Conservation (phyloP, 2,888 invertebrate genomes). For the Linnaemya tessellans region DNA sequence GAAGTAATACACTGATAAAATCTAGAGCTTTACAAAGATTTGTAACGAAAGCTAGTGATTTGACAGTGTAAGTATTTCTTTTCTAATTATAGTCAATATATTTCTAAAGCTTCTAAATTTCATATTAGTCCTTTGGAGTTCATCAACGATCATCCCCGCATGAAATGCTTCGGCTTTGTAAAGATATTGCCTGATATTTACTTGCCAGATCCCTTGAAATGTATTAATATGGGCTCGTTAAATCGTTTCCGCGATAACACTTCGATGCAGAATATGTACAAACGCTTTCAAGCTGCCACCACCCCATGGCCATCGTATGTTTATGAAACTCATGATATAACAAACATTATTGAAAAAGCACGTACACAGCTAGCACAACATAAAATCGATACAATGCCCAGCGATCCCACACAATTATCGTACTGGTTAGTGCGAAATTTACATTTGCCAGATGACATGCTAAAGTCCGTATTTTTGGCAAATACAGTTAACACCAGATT, state of each 20-base stretch:
- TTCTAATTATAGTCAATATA: not conserved
- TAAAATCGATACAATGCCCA: constrained; percentile 85
- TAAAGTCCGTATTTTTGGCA: constrained; percentile 86
- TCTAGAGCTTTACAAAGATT: constrained; percentile 92
- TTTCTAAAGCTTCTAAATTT: not conserved
- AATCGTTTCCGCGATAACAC: constrained; percentile 83
- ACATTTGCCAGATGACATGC: constrained; percentile 87
- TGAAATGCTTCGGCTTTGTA: constrained; percentile 85
- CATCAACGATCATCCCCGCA: constrained; percentile 79
- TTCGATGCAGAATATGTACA: constrained; percentile 79
- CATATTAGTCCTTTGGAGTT: constrained; percentile 78
- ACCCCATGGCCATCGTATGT: constrained; percentile 88
- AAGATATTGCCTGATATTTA: constrained; percentile 88
- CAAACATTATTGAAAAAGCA: constrained; percentile 82
- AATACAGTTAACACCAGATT: constrained; percentile 88
- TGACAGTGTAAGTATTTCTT: constrained; percentile 77
- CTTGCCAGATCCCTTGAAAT: constrained; percentile 85
- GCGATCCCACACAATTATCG: constrained; percentile 88
- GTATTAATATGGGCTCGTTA: constrained; percentile 84
- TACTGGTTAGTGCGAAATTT: constrained; percentile 92
- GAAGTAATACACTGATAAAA: constrained; percentile 85
- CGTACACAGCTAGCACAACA: constrained; percentile 79
- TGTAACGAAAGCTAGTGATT: constrained; percentile 80
- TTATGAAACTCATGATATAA: constrained; percentile 86
- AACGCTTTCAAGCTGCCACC: constrained; percentile 84